Evolutionary conservation across 1,140 invertebrate species (phyloP).

Genomic region (Hesperophylax magnus): DNA sequence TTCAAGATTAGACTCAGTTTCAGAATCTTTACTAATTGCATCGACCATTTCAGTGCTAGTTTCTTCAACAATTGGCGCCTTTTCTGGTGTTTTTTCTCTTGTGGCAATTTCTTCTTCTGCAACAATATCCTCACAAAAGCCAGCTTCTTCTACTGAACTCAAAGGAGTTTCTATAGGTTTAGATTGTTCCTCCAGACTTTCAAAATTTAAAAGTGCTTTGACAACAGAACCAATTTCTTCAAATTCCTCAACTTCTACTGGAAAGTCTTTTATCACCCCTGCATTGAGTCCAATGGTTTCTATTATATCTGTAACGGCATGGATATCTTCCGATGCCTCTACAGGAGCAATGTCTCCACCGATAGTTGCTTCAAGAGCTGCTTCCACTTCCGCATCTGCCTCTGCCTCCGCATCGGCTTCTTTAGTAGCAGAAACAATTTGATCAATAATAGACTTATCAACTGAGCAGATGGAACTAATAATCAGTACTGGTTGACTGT

Average conservation of each 20-base stretch:
- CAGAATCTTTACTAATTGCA: not conserved
- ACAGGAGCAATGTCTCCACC: no score
- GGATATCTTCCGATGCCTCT: no score
- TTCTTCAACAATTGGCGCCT: not conserved
- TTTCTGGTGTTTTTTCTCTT: not conserved
- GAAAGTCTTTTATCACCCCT: no score
- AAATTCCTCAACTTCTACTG: not conserved
- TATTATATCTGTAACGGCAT: no score
- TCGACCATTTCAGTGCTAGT: not conserved
- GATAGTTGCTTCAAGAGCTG: no score
- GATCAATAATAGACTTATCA: not conserved
- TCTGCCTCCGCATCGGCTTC: not conserved
- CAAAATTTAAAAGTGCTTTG: not conserved
- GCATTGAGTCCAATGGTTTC: no score
- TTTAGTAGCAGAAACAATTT: not conserved
- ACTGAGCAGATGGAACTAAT: slow-evolving; percentile 15
- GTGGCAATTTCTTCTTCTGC: no score
- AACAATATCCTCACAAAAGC: no score
- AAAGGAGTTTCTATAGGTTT: no score
- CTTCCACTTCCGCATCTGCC: not conserved
- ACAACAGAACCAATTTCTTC: not conserved
- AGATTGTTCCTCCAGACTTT: no score
- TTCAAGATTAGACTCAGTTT: not conserved
- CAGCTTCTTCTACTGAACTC: no score
- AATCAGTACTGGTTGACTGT: slow-evolving; percentile 9